Evolutionary conservation across 2,888 invertebrate species (phyloP), one percentile per base, ranked within the genome.

Genomic region (Hyles lineata): DNA sequence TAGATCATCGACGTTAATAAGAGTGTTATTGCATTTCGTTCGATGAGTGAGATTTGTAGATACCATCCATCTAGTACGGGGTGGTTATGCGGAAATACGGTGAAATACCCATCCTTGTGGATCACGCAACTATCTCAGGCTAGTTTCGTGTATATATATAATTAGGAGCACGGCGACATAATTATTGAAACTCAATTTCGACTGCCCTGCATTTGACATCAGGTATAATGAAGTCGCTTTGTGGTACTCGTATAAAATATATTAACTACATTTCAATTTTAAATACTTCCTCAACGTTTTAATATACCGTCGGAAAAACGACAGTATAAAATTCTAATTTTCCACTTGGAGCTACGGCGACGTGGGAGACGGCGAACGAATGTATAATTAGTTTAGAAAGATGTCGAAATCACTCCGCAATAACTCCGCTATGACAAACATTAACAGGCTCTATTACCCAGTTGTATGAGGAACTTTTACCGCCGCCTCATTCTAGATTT

Each of bases 221-320:
- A 43, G 15, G 43, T 43, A 43, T 11, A 43, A 11, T 43, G 11
- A 43, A 43, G 2, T 43, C 43, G 43, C 43, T 11, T 11, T n/a
- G 21, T 11, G 11, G 11, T 25, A 2, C 25, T 11, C 35, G 35
- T 15, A 63, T 21, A 35, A 43, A 63, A 63, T 50, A 21, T 21
- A 67, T 50, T 50, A 67, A 21, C 17, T 4, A 74, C 74, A 79
- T 74, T 75, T 75, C 50, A 78, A 78, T 77, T 77, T 78, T 76
- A 79, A 82, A 85, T 79, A 80, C 83, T 83, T 81, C 77, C 76
- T 81, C 76, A 81, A 81, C 80, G 81, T 84, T 87, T 86, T 85
- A 87, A 86, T 87, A 87, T 86, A 83, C 82, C 81, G 84, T 84
- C 84, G 82, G 80, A 82, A 82, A 87, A 86, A 87, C 80, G 86